Evolutionary conservation across 2,113 vertebrate genomes (phyloP).

Genomic region (Oophaga pumilio): DNA sequence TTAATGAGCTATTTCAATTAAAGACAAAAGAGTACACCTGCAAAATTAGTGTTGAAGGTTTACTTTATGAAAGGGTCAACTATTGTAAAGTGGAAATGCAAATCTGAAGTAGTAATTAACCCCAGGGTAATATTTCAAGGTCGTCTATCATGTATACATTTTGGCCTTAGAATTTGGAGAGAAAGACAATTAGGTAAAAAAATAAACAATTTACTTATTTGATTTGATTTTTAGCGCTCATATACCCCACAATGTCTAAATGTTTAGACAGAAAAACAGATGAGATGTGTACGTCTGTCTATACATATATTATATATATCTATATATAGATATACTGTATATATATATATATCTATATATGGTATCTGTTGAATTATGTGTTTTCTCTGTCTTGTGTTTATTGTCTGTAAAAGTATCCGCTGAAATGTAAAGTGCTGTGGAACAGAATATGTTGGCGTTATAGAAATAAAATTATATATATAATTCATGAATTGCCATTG

Average conservation of each 20-base stretch:
- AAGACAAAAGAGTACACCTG: conserved; percentile 6
- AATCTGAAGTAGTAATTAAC: conserved; percentile 29
- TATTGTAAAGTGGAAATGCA: conserved; percentile 1
- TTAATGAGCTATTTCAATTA: conserved; percentile 9
- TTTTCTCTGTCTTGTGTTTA: no score
- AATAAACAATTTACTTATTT: neutral
- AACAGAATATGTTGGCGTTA: no score
- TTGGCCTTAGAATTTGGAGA: conserved; percentile 12
- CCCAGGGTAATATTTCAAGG: conserved; percentile 33
- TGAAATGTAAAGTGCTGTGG: no score
- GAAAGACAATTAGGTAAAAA: conserved; percentile 12
- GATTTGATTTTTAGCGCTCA: neutral
- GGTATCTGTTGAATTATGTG: no score
- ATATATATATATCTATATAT: no score
- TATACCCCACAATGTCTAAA: neutral
- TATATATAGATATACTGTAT: no score
- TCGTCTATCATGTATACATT: neutral
- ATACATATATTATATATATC: no score
- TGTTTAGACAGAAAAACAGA: neutral
- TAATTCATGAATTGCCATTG: neutral
- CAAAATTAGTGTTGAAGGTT: conserved; percentile 31
- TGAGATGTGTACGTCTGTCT: no score
- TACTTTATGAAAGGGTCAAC: conserved; percentile 29
- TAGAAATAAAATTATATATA: no score
- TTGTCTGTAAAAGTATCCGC: no score